A percentile compares a stretch with the other conserved stretches of the same genome.
phyloP scores from a whole-genome alignment of 2,797 vertebrate species.

The Rhynchonycteris naso region DNA sequence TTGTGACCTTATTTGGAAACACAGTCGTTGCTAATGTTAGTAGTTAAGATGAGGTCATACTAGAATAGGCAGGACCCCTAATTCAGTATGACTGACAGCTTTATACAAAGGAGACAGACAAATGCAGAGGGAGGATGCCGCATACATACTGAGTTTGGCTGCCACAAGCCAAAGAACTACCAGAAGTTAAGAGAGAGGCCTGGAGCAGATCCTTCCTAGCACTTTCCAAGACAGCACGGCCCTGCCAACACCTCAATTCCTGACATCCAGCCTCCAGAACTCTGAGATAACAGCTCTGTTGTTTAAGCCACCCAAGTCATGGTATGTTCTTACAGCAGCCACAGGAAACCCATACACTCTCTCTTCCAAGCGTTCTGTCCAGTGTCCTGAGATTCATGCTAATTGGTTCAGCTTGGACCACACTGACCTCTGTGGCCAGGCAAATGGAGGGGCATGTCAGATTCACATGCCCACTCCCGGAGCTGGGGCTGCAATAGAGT shows the following conservation, averaged over 20 bases:
- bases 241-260: background rate
- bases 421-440: too few species aligned
- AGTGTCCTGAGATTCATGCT: background rate
- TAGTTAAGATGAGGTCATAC: background rate
- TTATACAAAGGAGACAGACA: background rate
- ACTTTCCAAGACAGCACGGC: background rate
- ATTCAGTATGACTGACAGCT: background rate
- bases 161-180: background rate
- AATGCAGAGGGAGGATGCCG: background rate
- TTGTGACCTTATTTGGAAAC: background rate
- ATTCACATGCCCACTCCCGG: background rate
- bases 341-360: background rate
- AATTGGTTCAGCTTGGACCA: background rate
- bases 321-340: background rate
- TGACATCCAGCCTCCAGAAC: background rate
- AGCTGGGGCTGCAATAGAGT: background rate
- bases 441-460: too few species aligned
- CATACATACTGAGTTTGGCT: background rate
- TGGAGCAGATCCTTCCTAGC: background rate
- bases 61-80: background rate
- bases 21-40: background rate
- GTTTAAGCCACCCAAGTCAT: background rate
- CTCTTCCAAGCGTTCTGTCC: accelerated
- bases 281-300: background rate
- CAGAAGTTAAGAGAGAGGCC: background rate